Percentiles rank a stretch among this genome's conserved stretches.
Evolutionary conservation across 2,888 invertebrate species (phyloP).

Genomic region (Aleiodes testaceus): DNA sequence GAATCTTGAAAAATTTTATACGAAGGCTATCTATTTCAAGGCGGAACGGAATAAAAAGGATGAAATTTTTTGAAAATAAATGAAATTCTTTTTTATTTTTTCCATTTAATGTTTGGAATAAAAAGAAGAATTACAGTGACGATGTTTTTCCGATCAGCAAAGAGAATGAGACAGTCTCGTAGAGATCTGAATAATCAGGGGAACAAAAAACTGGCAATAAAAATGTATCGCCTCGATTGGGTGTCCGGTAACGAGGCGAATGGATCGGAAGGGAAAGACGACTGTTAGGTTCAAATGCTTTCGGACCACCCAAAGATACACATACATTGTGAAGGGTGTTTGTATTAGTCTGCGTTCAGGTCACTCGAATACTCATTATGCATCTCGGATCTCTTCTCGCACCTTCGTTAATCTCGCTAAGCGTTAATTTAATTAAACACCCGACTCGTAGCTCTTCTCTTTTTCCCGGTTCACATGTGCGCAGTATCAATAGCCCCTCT

Average conservation of each 20-base stretch:
- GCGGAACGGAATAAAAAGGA: background rate
- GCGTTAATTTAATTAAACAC: constrained; percentile 73
- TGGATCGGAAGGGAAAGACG: constrained; percentile 52
- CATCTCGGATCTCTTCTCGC: constrained; percentile 70
- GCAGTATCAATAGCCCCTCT: no score
- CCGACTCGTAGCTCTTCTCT: constrained; percentile 55
- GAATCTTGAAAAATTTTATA: constrained; percentile 15
- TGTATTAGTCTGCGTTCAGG: constrained; percentile 48
- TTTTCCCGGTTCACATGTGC: constrained; percentile 31
- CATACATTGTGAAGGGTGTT: constrained; percentile 46
- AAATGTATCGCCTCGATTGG: constrained; percentile 65
- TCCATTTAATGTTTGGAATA: background rate
- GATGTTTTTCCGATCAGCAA: constrained; percentile 12
- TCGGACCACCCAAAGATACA: constrained; percentile 70
- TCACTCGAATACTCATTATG: constrained; percentile 70
- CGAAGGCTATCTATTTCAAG: background rate
- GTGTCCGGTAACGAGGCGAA: constrained; percentile 66
- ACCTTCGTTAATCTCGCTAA: constrained; percentile 72
- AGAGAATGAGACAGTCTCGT: constrained; percentile 56
- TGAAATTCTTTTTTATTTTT: no score
- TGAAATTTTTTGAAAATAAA: no score
- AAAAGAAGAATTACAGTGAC: background rate
- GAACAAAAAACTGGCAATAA: constrained; percentile 70
- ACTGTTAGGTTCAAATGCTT: constrained; percentile 49
- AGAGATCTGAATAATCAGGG: constrained; percentile 69